Conservation (phyloP, 2,797 vertebrate genomes). For the Zalophus californianus region DNA sequence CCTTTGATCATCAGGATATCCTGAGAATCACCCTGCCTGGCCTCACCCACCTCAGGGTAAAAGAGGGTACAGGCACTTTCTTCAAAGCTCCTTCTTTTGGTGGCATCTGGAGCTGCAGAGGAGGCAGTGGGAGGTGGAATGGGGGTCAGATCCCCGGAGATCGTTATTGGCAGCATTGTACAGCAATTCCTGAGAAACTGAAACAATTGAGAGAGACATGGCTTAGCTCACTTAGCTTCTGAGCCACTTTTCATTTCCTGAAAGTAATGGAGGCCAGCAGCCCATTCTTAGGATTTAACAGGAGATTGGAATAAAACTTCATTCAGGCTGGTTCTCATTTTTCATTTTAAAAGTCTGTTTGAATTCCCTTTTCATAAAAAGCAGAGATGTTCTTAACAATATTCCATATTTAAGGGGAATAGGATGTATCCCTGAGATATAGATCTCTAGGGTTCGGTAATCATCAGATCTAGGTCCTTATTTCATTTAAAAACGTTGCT, state of each 20-base stretch:
- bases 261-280: conserved; percentile 77
- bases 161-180: conserved; percentile 77
- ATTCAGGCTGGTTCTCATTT: conserved; percentile 55
- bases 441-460: conserved; percentile 26
- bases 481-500: conserved; percentile 52
- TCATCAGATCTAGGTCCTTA: conserved; percentile 18
- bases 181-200: conserved; percentile 82
- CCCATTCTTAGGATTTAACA: conserved; percentile 68
- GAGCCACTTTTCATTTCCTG: conserved; percentile 80
- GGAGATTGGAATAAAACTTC: conserved; percentile 50
- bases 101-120: conserved; percentile 82
- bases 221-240: conserved; percentile 80
- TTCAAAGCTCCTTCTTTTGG: conserved; percentile 82
- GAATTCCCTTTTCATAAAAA: conserved; percentile 53
- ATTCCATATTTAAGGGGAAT: conserved; percentile 61
- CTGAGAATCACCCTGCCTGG: conserved; percentile 83
- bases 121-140: conserved; percentile 80
- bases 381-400: conserved; percentile 60
- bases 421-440: conserved; percentile 53
- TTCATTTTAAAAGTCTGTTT: conserved; percentile 61
- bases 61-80: conserved; percentile 79
- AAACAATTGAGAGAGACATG: conserved; percentile 83
- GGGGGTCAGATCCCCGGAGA: conserved; percentile 80
- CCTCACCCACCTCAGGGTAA: conserved; percentile 81
- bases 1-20: conserved; percentile 79